Evolutionary conservation across 2,888 invertebrate species (phyloP).

Genomic region (Perizoma flavofasciatum): DNA sequence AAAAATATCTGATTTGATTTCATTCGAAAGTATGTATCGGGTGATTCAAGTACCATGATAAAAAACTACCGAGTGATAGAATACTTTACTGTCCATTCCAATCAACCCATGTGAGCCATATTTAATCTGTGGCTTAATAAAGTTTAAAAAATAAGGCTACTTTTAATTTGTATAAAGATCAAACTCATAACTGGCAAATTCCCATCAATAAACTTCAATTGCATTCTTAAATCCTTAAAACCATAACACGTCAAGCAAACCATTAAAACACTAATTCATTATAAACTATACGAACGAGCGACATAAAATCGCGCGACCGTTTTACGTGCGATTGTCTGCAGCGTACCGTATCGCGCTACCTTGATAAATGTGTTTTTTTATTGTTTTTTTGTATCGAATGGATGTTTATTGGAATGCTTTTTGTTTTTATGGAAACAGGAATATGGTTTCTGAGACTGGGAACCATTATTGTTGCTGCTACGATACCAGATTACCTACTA

Average conservation of each 20-base stretch:
- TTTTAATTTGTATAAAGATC: conserved; percentile 13
- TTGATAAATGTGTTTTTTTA: conserved; percentile 37
- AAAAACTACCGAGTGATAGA: no score
- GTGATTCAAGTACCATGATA: no score
- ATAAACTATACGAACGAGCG: conserved; percentile 40
- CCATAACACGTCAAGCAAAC: conserved; percentile 19
- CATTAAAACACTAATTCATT: conserved; percentile 31
- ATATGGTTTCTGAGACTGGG: conserved; percentile 1
- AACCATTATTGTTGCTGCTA: conserved; percentile 14
- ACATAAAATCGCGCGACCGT: conserved; percentile 53
- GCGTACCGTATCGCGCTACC: conserved; percentile 34
- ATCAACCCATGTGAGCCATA: no score
- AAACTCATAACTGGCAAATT: conserved; percentile 21
- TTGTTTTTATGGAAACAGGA: conserved; percentile 15
- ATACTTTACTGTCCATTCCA: no score
- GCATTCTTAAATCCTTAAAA: conserved; percentile 14
- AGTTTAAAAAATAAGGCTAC: neutral
- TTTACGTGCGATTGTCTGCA: conserved; percentile 59
- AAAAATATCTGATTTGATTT: no score
- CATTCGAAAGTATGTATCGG: no score
- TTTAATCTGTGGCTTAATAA: neutral
- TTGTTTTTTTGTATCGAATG: conserved; percentile 31
- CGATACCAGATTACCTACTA: no score
- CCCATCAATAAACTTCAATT: conserved; percentile 20
- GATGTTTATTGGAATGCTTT: conserved; percentile 29